Base-by-base conservation (phyloP, 2,888 invertebrate species). In the Lumbricus terrestris region DNA sequence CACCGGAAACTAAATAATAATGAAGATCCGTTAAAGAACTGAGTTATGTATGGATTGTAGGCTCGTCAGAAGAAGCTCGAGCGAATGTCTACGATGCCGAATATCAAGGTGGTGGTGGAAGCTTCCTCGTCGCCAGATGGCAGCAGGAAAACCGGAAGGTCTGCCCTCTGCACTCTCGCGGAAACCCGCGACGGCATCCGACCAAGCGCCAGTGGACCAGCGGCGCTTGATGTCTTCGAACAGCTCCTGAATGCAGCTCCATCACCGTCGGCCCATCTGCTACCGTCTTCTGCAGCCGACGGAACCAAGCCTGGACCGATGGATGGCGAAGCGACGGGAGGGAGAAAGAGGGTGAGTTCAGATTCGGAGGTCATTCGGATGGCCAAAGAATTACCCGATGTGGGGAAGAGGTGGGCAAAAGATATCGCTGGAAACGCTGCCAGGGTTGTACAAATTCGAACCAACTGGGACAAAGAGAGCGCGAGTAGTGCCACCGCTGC, bases 51-150 rank as follows among this genome's bases (percentile, higher is more conserved):
- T 69, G 69, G n/a, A 69, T 13, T 88, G 88, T 15, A 89, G 42
- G 90, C 90, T 2, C 89, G 92, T 15, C 90, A 92, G 90, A 92
- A 90, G 82, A 54, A 90, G 34, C 37, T 90, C 11, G 91, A 91
- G 85, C 90, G 92, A 33, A 92, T 92, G 92, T 89, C 91, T 40
- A 92, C 92, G 18, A 92, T 92, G 92, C 92, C 92, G 34, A 91
- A 91, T 42, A 91, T 92, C 42, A 91, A 92, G 38, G 85, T 92
- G 33, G 82, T 85, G 35, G 82, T 18, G 54, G 35, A 35, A 20
- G 69, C 34, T 20, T 35, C 35, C 1, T 15, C 89, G 5, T 38
- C 88, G 38, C 35, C 37, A 23, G 88, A 11, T 38, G 88, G 35
- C 29, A 88, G 69, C n/a, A 69, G 69, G n/a, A 69, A 69, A 69